phyloP scores from a whole-genome alignment of 2,113 vertebrate genomes.

The Mobula hypostoma region DNA sequence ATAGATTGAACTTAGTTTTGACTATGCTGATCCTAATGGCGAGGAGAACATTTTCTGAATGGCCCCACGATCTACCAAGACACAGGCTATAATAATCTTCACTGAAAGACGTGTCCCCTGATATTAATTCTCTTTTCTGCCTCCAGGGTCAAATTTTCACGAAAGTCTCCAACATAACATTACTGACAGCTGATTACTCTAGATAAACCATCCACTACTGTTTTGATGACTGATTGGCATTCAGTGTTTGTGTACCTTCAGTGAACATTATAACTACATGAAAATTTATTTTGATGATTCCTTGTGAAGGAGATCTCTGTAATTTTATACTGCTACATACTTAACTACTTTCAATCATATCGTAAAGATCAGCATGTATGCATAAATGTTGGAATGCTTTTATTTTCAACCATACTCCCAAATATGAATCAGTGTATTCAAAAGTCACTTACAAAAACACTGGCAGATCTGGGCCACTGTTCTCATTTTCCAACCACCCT shows the following conservation, averaged over 20 bases:
- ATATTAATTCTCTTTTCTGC: neutral
- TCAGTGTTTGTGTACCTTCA: neutral
- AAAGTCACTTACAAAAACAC: neutral
- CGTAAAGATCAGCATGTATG: neutral
- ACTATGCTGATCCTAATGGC: neutral
- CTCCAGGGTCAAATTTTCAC: neutral
- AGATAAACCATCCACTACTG: neutral
- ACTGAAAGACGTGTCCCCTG: neutral
- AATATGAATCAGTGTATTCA: neutral
- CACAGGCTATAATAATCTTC: neutral
- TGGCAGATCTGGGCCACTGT: neutral
- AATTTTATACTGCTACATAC: neutral
- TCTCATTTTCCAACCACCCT: too few relatives aligned
- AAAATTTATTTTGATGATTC: neutral
- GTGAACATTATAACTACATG: neutral
- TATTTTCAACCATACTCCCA: neutral
- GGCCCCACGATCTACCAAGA: neutral
- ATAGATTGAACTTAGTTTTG: neutral
- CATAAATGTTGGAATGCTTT: neutral
- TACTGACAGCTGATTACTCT: neutral
- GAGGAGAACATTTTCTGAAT: neutral
- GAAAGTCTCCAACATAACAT: neutral
- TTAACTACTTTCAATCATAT: neutral
- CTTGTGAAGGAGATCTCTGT: neutral
- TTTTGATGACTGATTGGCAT: constrained; percentile 11